Evolutionary conservation across 2,888 invertebrate species (phyloP).

Genomic region (Drosophila monieri): DNA sequence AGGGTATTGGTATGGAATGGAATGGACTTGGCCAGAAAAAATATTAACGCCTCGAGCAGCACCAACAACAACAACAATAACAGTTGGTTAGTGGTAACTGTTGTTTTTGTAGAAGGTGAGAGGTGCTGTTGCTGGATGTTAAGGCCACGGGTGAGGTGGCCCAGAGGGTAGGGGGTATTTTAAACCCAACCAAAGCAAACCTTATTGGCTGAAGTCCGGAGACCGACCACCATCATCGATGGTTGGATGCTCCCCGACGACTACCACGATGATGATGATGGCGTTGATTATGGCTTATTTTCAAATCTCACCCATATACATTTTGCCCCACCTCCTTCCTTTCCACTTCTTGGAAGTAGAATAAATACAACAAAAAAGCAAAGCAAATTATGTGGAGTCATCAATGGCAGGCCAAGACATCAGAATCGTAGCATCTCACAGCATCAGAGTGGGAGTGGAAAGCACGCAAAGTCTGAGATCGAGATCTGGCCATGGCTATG

Average conservation of each 20-base stretch:
- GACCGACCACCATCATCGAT: slow-evolving; percentile 81
- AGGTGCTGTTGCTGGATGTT: slow-evolving; percentile 38
- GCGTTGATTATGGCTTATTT: slow-evolving; percentile 82
- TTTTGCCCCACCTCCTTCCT: slow-evolving; percentile 38
- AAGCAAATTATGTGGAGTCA: slow-evolving; percentile 70
- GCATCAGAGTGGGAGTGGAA: slow-evolving; percentile 42
- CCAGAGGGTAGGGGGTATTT: slow-evolving; percentile 24
- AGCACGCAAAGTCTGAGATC: slow-evolving; percentile 38
- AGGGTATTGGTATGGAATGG: slow-evolving; percentile 35
- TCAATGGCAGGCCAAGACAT: slow-evolving; percentile 65
- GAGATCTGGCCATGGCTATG: not conserved
- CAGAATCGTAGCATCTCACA: slow-evolving; percentile 40
- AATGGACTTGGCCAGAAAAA: slow-evolving; percentile 62
- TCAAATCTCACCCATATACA: slow-evolving; percentile 62
- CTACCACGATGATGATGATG: slow-evolving; percentile 60
- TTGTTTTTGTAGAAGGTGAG: slow-evolving; percentile 55
- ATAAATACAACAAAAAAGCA: slow-evolving; percentile 18
- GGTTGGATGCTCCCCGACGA: slow-evolving; percentile 31
- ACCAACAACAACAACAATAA: slow-evolving; percentile 12
- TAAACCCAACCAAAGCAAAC: slow-evolving; percentile 43
- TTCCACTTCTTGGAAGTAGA: slow-evolving; percentile 66
- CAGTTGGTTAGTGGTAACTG: slow-evolving; percentile 66
- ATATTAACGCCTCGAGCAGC: slow-evolving; percentile 75
- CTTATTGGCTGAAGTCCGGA: slow-evolving; percentile 67
- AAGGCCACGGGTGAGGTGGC: slow-evolving; percentile 11